Evolutionary conservation across 2,113 vertebrate genomes (phyloP), one percentile per base, ranked within the genome.

Genomic region (Emydocephalus ijimae): DNA sequence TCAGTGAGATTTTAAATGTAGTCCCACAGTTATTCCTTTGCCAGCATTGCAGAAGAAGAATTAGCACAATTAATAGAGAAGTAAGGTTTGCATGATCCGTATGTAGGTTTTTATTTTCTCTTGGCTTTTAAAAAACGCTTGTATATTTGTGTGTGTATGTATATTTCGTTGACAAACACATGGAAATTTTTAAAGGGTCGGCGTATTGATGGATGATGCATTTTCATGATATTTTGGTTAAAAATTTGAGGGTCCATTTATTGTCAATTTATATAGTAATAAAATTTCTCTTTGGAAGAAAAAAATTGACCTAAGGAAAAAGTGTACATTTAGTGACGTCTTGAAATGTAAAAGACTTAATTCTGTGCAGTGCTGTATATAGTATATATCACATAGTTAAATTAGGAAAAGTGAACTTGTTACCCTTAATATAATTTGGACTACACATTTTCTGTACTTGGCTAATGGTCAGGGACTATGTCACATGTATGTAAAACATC

Each of bases 1-100:
- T 48, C n/a, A 8, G 45, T 4, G 23, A 56, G 20, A 1, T 21
- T n/a, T 23, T 50, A 93, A 26, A 88, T 43, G 21, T 55, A 50
- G 48, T 29, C 0, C 0, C 34, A 0, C 52, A n/a, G 18, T 59
- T 1, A 0, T 0, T 4, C 8, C 0, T 50, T 92, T 64, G 54
- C 29, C 87, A 56, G 1, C 0, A 0, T 10, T 0, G 11, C 23
- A 91, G n/a, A 5, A 6, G 90, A 39, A 0, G 48, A 39, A 52
- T 8, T 18, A 55, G 7, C 34, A 43, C 5, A 45, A 55, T 26
- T 39, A 18, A 45, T 8, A 87, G 55, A 21, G 26, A 50, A 50
- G 48, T 50, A 9, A 50, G 48, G 48, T 50, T 50, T 50, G 48
- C 48, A 50, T 50, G 48, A 50, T 50, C 8, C 8, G 1, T 50